A percentile compares a stretch with the other conserved stretches of the same genome.
phyloP scores from a whole-genome alignment of 2,113 vertebrate genomes.

The Aspiorhynchus laticeps region DNA sequence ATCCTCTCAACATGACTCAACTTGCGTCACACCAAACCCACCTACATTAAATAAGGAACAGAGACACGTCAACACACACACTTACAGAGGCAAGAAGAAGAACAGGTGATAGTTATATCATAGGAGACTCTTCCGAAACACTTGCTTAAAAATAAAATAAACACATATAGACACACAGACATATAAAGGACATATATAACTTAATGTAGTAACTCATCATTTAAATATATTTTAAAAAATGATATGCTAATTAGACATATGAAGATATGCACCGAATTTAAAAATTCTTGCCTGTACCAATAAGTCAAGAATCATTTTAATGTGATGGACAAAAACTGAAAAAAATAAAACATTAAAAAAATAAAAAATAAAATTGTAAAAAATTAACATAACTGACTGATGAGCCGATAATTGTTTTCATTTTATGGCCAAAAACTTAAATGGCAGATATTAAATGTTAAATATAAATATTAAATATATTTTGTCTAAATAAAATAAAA shows the following conservation, averaged over 20 bases:
- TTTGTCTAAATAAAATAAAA: too few relatives aligned
- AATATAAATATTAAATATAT: too few relatives aligned
- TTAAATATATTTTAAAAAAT: not conserved
- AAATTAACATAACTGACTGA: too few relatives aligned
- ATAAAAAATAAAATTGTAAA: too few relatives aligned
- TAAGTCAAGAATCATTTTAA: too few relatives aligned
- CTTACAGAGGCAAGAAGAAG: not conserved
- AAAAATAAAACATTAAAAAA: too few relatives aligned
- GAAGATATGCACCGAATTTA: not conserved
- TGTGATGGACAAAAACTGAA: too few relatives aligned
- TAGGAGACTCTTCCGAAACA: not conserved
- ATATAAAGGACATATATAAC: not conserved
- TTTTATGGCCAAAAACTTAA: too few relatives aligned
- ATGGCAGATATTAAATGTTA: too few relatives aligned
- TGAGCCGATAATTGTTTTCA: too few relatives aligned
- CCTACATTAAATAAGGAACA: not conserved
- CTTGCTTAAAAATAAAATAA: not conserved
- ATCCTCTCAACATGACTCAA: not conserved
- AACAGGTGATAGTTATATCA: not conserved
- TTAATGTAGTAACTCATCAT: not conserved
- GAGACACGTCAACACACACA: not conserved
- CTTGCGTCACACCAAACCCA: not conserved
- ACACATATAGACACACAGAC: not conserved
- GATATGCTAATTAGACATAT: not conserved
- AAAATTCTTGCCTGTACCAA: too few relatives aligned